Evolutionary conservation across 2,888 invertebrate species (phyloP).

Genomic region (Muschampia plurimacula): DNA sequence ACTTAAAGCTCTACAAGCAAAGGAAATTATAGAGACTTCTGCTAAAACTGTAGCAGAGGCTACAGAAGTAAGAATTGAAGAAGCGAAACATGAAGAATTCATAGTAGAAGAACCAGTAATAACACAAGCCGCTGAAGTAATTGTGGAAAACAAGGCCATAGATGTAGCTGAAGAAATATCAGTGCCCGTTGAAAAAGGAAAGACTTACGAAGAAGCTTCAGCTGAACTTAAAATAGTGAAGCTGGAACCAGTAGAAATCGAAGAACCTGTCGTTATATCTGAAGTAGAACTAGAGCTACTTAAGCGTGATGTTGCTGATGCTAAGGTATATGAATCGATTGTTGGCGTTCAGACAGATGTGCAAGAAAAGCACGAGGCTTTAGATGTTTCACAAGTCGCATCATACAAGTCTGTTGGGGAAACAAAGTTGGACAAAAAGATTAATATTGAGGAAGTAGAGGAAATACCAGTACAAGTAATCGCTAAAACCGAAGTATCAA

Average conservation of each 20-base stretch:
- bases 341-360: constrained; percentile 43
- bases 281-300: constrained; percentile 31
- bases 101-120: constrained; percentile 36
- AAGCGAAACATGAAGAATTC: constrained; percentile 40
- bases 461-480: constrained; percentile 29
- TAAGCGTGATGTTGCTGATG: constrained; percentile 29
- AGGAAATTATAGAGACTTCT: constrained; percentile 39
- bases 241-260: constrained; percentile 42
- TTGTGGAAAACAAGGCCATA: constrained; percentile 45
- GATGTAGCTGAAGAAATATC: constrained; percentile 45
- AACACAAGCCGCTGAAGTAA: constrained; percentile 41
- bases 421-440: constrained; percentile 19
- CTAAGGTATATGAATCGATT: constrained; percentile 33
- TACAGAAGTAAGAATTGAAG: constrained; percentile 39
- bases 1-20: constrained; percentile 38
- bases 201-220: constrained; percentile 50
- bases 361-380: constrained; percentile 17
- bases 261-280: constrained; percentile 29
- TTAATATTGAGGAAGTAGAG: constrained; percentile 26
- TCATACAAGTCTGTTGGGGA: constrained; percentile 32
- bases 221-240: constrained; percentile 57
- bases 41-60: constrained; percentile 42
- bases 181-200: constrained; percentile 41
- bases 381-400: constrained; percentile 30
- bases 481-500: constrained; percentile 29